These are phyloP conservation scores for Cheirogaleus medius DNA, from an alignment of 2,113 vertebrate genomes.

Conservation along the genomic window DNA sequence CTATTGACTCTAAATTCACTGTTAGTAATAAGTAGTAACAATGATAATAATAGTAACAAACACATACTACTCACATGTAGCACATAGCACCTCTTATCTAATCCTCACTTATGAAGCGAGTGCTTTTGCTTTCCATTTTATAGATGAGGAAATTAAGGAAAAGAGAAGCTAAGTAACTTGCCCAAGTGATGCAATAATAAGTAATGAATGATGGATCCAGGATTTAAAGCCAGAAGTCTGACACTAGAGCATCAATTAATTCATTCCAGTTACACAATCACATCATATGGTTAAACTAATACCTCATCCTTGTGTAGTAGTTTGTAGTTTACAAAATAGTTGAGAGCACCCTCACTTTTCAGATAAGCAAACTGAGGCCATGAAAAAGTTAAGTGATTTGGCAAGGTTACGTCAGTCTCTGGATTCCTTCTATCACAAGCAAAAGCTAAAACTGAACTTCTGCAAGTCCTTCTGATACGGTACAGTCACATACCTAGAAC, in stretches of 20 bases:
- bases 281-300: neutral
- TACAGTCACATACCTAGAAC: neutral
- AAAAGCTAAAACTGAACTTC: neutral
- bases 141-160: slow-evolving; percentile 31
- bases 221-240: neutral
- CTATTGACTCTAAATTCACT: neutral
- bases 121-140: neutral
- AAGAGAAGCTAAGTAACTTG: slow-evolving; percentile 16
- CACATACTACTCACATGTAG: neutral
- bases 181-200: neutral
- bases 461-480: neutral
- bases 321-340: neutral
- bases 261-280: neutral
- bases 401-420: neutral
- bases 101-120: neutral
- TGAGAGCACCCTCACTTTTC: neutral
- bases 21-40: slow-evolving; percentile 6
- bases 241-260: neutral
- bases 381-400: neutral
- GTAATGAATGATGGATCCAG: neutral
- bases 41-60: neutral
- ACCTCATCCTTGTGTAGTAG: neutral
- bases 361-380: neutral
- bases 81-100: neutral
- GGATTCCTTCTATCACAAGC: neutral